phyloP scores from a whole-genome alignment of 2,113 vertebrate genomes.

The Rhinolophus ferrumequinum region DNA sequence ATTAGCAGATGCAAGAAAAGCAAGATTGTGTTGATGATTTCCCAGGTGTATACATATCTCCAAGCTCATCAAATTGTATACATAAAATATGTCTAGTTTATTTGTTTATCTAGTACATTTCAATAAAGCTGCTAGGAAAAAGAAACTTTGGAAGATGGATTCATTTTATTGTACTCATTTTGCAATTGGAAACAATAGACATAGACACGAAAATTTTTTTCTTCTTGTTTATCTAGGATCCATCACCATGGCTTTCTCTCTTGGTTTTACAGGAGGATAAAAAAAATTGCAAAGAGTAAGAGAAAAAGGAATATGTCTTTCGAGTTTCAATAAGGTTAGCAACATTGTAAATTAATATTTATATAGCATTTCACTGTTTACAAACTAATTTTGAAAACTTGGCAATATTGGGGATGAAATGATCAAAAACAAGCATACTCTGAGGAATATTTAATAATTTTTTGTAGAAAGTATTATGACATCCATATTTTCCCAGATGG shows the following conservation, averaged over 20 bases:
- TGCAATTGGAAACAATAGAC: constrained; percentile 12
- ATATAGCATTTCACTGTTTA: not conserved
- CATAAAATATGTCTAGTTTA: not conserved
- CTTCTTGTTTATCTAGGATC: not conserved
- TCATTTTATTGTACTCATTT: not conserved
- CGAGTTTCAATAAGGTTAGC: not conserved
- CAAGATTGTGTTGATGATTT: not conserved
- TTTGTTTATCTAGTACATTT: not conserved
- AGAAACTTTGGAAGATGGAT: not conserved
- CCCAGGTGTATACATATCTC: not conserved
- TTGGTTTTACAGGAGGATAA: not conserved
- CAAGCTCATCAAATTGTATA: not conserved
- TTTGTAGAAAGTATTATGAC: not conserved
- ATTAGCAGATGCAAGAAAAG: not conserved
- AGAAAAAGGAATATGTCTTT: not conserved
- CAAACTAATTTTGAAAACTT: not conserved
- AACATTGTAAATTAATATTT: constrained; percentile 25
- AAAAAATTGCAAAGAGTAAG: not conserved
- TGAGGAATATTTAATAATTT: not conserved
- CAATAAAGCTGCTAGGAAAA: not conserved
- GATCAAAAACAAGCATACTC: not conserved
- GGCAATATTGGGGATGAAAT: not conserved
- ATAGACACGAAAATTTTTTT: not conserved
- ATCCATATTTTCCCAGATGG: not conserved
- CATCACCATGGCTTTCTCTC: not conserved